Base-by-base conservation (phyloP, 2,888 invertebrate genomes). In the Drosophila pullipes region DNA sequence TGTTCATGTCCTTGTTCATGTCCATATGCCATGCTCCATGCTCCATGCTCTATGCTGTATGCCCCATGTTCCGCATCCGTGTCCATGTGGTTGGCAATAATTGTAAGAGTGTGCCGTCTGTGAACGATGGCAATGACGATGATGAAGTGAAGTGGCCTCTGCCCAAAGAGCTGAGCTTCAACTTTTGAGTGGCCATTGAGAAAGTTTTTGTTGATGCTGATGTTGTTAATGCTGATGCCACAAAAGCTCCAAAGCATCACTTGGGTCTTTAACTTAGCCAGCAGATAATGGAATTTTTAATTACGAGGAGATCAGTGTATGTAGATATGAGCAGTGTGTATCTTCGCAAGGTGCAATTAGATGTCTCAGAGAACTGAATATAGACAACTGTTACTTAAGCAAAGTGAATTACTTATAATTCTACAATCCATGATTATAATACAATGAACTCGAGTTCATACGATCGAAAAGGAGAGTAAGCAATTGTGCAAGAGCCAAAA, bases 71-170 rank as follows among this genome's bases (percentile, higher is more conserved):
- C 39, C 57, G 31, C 50, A 55, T 58, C n/a, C 55, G n/a, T 80
- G 81, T 78, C 65, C 74, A 62, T 86, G 89, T 88, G 85, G 85
- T 90, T 72, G 85, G 85, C 85, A 85, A 85, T 85, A 85, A 85
- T 90, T 90, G 85, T 85, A 85, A 76, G 83, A 85, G 81, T 83
- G 86, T 82, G 89, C 61, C 90, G 81, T 76, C 65, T 74, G 69
- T 50, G 69, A 67, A 64, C 65, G 74, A 69, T 69, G 69, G 55
- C 70, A 81, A 76, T 84, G 88, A 89, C 70, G 81, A 76, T 87
- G 88, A 89, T 85, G 80, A 71, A 85, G 75, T 81, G 84, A 65
- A 47, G 47, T 75, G 72, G 54, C 41, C 44, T 41, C 31, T 22
- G 22, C 52, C 33, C 53, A 31, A 61, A 49, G 33, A 67, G 66